These are phyloP conservation scores for Mactromeris polynyma DNA, from an alignment of 2,888 invertebrate genomes.

Conservation along the genomic window DNA sequence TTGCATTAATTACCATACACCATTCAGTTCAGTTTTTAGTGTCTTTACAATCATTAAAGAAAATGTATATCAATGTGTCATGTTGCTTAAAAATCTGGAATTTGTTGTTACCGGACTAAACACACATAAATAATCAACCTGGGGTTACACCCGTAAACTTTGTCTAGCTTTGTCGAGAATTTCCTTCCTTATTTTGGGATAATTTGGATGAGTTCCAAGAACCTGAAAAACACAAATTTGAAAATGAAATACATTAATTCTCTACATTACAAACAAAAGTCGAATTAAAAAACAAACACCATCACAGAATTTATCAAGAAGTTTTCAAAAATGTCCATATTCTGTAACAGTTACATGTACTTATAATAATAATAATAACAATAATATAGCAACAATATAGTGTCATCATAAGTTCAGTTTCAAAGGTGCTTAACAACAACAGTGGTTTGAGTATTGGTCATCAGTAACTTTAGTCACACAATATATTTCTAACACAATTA, in stretches of 20 bases:
- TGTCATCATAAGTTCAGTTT: too few relatives aligned
- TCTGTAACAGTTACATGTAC: too few relatives aligned
- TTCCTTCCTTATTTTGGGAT: conserved; percentile 96
- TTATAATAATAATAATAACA: too few relatives aligned
- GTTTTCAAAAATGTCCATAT: too few relatives aligned
- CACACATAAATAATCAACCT: background rate
- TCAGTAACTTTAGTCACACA: too few relatives aligned
- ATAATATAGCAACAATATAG: too few relatives aligned
- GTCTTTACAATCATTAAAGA: background rate
- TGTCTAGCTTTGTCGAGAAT: conserved; percentile 93
- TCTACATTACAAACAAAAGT: too few relatives aligned
- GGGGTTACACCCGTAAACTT: conserved; percentile 85
- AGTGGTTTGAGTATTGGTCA: too few relatives aligned
- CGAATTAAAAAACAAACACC: too few relatives aligned
- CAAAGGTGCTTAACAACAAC: too few relatives aligned
- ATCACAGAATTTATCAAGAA: too few relatives aligned
- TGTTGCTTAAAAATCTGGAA: background rate
- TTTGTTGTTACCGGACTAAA: background rate
- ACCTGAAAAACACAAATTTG: conserved; percentile 90
- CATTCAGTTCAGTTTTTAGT: background rate
- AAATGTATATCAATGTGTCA: background rate
- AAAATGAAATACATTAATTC: too few relatives aligned
- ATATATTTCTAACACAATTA: background rate
- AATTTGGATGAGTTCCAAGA: conserved; percentile 93
- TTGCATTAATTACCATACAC: background rate